Evolutionary conservation across 2,113 vertebrate genomes (phyloP).

Genomic region (Grus americana): DNA sequence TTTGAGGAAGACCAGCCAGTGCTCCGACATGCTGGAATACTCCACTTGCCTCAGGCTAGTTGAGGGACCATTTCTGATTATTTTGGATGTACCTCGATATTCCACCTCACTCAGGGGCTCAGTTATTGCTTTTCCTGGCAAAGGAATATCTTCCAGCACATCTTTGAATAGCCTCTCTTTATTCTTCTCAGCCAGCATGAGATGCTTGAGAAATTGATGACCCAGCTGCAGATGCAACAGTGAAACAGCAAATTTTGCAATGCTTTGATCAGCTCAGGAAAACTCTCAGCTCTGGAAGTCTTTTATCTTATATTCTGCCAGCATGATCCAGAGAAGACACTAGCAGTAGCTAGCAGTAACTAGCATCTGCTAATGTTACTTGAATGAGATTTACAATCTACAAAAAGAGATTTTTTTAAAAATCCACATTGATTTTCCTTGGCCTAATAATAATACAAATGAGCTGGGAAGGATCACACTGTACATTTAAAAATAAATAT

Average conservation of each 20-base stretch:
- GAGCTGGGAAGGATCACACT: not conserved
- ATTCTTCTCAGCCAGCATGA: not conserved
- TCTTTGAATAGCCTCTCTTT: not conserved
- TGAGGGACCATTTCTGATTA: not conserved
- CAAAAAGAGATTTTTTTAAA: not conserved
- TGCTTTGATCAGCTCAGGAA: slow-evolving; percentile 15
- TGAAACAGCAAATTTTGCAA: slow-evolving; percentile 30
- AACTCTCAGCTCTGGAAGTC: not conserved
- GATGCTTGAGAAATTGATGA: not conserved
- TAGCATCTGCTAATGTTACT: not conserved
- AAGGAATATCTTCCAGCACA: not conserved
- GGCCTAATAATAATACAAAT: not conserved
- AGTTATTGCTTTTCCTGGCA: not conserved
- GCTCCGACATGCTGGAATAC: not conserved
- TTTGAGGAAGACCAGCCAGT: not conserved
- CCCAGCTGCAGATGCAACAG: not conserved
- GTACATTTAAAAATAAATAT: not conserved
- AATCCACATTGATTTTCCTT: not conserved
- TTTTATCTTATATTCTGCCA: not conserved
- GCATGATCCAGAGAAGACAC: not conserved
- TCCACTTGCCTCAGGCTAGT: not conserved
- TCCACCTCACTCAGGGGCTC: not conserved
- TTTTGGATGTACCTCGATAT: not conserved
- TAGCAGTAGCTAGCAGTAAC: not conserved
- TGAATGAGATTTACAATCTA: not conserved